Evolutionary conservation across 2,113 vertebrate species (phyloP).

Genomic region (Cyprichromis sp.): DNA sequence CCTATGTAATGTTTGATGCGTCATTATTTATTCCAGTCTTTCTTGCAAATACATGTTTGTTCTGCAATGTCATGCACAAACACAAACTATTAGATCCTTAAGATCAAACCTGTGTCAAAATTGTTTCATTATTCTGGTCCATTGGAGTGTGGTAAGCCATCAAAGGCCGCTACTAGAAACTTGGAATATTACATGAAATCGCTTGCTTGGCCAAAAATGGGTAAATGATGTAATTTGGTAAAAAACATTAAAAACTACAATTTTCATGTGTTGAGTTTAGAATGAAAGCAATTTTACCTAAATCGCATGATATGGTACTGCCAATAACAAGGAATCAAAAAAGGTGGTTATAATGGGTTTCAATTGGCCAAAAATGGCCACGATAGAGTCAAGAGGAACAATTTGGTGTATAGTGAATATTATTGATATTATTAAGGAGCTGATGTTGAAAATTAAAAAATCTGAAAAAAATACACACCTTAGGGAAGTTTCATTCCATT

Average conservation of each 20-base stretch:
- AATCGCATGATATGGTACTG: background rate
- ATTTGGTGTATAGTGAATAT: background rate
- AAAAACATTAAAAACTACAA: background rate
- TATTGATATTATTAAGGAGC: background rate
- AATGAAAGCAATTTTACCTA: background rate
- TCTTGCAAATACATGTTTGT: no score
- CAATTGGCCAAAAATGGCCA: background rate
- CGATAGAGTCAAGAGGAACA: background rate
- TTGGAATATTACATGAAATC: fast-evolving
- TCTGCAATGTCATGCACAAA: no score
- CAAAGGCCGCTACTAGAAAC: fast-evolving
- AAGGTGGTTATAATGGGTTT: background rate
- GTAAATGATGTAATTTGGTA: background rate
- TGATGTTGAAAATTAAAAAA: background rate
- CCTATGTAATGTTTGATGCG: no score
- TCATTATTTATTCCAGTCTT: no score
- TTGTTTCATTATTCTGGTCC: fast-evolving
- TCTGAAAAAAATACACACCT: background rate
- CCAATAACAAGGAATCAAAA: background rate
- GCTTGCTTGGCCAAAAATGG: fast-evolving
- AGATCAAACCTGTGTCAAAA: no score
- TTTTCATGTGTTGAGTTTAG: background rate
- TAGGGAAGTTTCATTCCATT: background rate
- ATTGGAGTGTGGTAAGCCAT: fast-evolving
- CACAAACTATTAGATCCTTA: no score